Evolutionary conservation across 2,888 invertebrate genomes (phyloP).

Genomic region (Drosophila neutralis): DNA sequence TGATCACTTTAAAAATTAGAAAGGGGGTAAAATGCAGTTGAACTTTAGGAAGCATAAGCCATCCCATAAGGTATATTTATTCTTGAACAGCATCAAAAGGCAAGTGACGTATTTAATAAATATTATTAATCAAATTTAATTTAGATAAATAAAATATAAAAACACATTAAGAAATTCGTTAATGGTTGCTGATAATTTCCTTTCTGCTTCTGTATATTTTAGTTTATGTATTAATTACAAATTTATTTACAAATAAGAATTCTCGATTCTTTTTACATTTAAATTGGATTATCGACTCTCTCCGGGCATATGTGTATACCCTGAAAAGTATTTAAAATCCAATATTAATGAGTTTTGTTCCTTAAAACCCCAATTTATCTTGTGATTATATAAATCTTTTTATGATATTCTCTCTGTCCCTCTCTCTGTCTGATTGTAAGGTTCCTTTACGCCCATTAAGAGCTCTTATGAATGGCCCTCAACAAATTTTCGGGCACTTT

Average conservation of each 20-base stretch:
- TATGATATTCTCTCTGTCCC: background rate
- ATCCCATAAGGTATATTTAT: background rate
- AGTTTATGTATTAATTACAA: background rate
- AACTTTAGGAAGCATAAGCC: too few relatives aligned
- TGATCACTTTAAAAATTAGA: background rate
- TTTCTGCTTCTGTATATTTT: background rate
- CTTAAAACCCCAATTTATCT: conserved; percentile 12
- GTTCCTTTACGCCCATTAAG: conserved; percentile 41
- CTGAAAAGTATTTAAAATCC: background rate
- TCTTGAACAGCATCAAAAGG: background rate
- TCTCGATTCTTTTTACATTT: background rate
- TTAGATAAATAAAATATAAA: background rate
- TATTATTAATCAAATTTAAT: background rate
- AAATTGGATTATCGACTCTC: background rate
- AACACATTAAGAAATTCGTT: background rate
- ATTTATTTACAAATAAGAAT: background rate
- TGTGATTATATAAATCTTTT: conserved; percentile 16
- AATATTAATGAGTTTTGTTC: background rate
- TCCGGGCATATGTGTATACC: background rate
- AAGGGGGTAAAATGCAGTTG: background rate
- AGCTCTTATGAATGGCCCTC: conserved; percentile 53
- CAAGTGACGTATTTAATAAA: background rate
- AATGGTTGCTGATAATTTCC: background rate
- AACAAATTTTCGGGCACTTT: conserved; percentile 48
- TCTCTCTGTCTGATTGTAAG: conserved; percentile 1